Evolutionary conservation across 2,888 invertebrate genomes (phyloP).

Genomic region (Axea sp.): DNA sequence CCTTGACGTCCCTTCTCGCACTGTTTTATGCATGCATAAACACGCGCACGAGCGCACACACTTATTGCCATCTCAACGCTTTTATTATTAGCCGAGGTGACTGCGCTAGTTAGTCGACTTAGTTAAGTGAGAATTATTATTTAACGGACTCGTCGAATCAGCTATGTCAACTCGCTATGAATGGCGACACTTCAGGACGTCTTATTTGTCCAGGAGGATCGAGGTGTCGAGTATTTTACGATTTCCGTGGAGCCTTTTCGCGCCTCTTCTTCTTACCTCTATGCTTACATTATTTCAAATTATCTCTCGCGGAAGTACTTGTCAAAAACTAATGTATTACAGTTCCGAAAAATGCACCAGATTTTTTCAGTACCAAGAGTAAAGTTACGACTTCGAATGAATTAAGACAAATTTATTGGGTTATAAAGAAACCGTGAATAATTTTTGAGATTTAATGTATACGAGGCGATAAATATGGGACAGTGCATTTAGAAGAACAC

Average conservation of each 20-base stretch:
- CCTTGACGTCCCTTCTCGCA: conserved; percentile 69
- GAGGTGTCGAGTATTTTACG: conserved; percentile 78
- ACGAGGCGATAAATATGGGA: conserved; percentile 12
- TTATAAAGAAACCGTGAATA: conserved; percentile 48
- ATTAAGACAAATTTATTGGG: conserved; percentile 44
- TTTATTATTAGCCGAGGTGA: conserved; percentile 78
- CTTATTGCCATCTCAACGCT: conserved; percentile 71
- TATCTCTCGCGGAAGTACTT: conserved; percentile 47
- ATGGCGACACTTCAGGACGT: conserved; percentile 64
- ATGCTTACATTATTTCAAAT: conserved; percentile 39
- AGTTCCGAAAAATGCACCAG: conserved; percentile 32
- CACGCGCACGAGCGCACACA: conserved; percentile 28
- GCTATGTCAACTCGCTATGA: conserved; percentile 48
- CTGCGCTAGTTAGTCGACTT: conserved; percentile 77
- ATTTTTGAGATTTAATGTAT: conserved; percentile 8
- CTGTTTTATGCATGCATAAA: conserved; percentile 51
- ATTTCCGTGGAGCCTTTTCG: conserved; percentile 73
- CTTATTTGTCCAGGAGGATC: conserved; percentile 77
- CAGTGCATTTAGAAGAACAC: no score
- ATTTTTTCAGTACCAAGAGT: conserved; percentile 13
- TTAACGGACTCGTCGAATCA: conserved; percentile 67
- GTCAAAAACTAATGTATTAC: conserved; percentile 47
- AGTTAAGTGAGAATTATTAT: conserved; percentile 79
- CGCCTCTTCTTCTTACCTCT: conserved; percentile 63
- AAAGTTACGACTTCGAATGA: conserved; percentile 23